These are phyloP conservation scores for Electrophaes corylata DNA, from an alignment of 2,888 invertebrate genomes.

Conservation along the genomic window DNA sequence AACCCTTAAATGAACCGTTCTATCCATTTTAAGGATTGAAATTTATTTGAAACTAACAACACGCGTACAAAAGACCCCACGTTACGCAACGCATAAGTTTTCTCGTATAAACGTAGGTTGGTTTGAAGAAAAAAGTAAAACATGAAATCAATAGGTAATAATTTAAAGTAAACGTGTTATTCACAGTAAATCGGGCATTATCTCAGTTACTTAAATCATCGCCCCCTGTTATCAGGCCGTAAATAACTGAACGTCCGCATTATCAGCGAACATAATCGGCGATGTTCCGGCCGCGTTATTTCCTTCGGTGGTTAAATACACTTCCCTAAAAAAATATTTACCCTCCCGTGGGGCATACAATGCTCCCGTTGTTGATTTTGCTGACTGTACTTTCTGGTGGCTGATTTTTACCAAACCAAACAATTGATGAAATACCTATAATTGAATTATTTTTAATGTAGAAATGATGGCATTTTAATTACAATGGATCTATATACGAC, in stretches of 20 bases:
- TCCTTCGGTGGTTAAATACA: slow-evolving; percentile 71
- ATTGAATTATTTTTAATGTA: slow-evolving; percentile 33
- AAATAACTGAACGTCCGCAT: slow-evolving; percentile 67
- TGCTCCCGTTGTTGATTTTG: slow-evolving; percentile 51
- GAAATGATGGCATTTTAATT: background rate
- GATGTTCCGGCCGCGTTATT: slow-evolving; percentile 72
- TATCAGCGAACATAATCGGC: slow-evolving; percentile 74
- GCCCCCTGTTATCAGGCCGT: slow-evolving; percentile 68
- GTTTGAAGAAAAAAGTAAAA: background rate
- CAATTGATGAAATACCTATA: slow-evolving; percentile 7
- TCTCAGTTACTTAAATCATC: slow-evolving; percentile 78
- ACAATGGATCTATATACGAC: too few species aligned
- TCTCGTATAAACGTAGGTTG: too few species aligned
- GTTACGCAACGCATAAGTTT: too few species aligned
- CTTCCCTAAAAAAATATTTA: slow-evolving; percentile 70
- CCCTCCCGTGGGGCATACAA: slow-evolving; percentile 53
- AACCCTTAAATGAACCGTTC: too few species aligned
- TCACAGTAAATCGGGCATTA: slow-evolving; percentile 70
- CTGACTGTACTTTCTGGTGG: slow-evolving; percentile 47
- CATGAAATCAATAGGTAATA: slow-evolving; percentile 42
- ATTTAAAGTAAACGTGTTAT: slow-evolving; percentile 67
- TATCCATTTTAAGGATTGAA: too few species aligned
- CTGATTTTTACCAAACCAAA: slow-evolving; percentile 30
- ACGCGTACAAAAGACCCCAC: too few species aligned
- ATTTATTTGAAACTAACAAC: too few species aligned